Evolutionary conservation across 1,140 invertebrate genomes (phyloP).

Genomic region (Rhysida immarginata): DNA sequence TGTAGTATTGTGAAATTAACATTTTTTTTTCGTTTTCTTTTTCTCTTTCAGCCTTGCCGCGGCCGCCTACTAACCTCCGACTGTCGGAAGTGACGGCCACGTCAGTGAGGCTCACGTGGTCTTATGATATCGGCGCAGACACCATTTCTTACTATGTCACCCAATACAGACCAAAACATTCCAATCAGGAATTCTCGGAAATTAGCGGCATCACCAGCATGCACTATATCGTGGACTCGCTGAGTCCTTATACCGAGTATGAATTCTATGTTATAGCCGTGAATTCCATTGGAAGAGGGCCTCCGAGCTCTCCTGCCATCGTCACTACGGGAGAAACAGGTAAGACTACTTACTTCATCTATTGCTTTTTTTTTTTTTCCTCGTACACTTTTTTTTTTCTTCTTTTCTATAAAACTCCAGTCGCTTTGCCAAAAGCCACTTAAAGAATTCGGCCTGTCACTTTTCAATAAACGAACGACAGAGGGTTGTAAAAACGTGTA

Average conservation of each 20-base stretch:
- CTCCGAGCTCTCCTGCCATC: constrained; percentile 62
- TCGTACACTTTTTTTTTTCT: too few species aligned
- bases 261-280: constrained; percentile 91
- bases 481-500: too few species aligned
- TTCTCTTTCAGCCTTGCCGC: constrained; percentile 56
- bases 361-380: too few species aligned
- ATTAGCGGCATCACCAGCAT: constrained; percentile 82
- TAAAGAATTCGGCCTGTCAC: too few species aligned
- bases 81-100: constrained; percentile 84
- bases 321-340: constrained; percentile 93
- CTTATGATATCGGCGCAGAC: constrained; percentile 52
- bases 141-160: constrained; percentile 87
- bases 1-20: too few species aligned
- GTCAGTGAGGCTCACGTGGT: constrained; percentile 78
- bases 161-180: constrained; percentile 81
- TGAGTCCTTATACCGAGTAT: constrained; percentile 90
- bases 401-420: too few species aligned
- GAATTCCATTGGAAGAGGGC: constrained; percentile 79
- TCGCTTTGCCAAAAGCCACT: too few species aligned
- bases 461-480: too few species aligned
- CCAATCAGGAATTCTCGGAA: constrained; percentile 37
- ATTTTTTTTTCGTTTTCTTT: too few species aligned
- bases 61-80: constrained; percentile 67
- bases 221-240: constrained; percentile 72
- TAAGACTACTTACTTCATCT: too few species aligned